Base-by-base conservation (phyloP, 2,888 invertebrate genomes). In the Pterostichus niger region DNA sequence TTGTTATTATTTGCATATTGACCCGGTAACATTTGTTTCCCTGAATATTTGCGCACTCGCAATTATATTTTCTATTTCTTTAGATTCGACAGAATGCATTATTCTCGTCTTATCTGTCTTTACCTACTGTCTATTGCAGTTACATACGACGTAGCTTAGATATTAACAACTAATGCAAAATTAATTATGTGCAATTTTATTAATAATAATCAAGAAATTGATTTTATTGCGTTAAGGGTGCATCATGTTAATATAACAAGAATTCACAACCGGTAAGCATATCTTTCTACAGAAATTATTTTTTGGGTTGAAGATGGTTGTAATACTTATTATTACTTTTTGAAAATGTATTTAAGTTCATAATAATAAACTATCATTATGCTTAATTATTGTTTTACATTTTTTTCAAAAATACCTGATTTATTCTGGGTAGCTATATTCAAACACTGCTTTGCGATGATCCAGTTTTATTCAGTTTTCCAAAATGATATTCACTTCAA, bases 291-390 rank as follows among this genome's bases (percentile, higher is more conserved):
- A 75, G 15, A 75, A 71, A 75, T 49, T 75, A n/a, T 64, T 61
- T n/a, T 81, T 81, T 31, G 73, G 82, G 82, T 73, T 82, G 31
- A 82, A 59, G 33, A 75, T 82, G 75, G 61, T 81, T 73, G 46
- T 68, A 71, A 71, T 40, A 64, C 44, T 54, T 59, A 82, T 54
- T 75, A 59, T 46, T 77, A 56, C 24, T 56, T 75, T 54, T 52
- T 24, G 49, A 49, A 71, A 56, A 81, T 64, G 71, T 64, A 82
- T 82, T 75, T 82, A 82, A 75, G 64, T 82, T 82, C 81, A 31
- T 81, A 31, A 61, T 82, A 82, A 82, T 75, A 82, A 82, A 82
- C 59, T 46, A 46, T 82, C 71, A 31, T 82, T 56, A 59, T 61
- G 82, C 82, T 82, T 82, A 82, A 24, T 49, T 82, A 40, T 44